Base-by-base conservation (phyloP, 2,113 vertebrate genomes). In the Microcebus ravelobensis region DNA sequence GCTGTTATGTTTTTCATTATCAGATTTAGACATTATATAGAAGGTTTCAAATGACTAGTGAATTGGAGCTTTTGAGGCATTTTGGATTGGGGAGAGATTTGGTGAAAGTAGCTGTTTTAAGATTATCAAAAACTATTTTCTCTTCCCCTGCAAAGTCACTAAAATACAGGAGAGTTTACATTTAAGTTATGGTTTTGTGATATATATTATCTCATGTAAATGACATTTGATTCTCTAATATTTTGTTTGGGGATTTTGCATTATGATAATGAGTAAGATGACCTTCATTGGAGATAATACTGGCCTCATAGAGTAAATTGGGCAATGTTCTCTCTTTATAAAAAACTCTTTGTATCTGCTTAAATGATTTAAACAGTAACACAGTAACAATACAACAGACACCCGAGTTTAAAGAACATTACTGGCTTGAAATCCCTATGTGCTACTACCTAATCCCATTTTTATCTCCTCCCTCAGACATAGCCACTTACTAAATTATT, bases 221-320 rank as follows among this genome's bases (percentile, higher is more conserved):
- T 15, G 84, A 3, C 0, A 34, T 90, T 93, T 86, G 42, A 91
- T 90, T 84, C 95, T 81, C 61, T 90, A 36, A 57, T 91, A 82
- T 65, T 85, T 63, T 48, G 36, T 65, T 83, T 82, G 84, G 18
- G 12, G 45, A 61, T 94, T 95, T 68, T 97, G n/a, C n/a, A 76
- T 92, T 96, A 61, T 25, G n/a, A 52, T 86, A 57, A 55, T 76
- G 18, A 93, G 13, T 73, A 31, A 76, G 73, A 59, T 86, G 11
- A 34, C 34, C 29, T 93, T 96, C 77, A 77, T 39, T 13, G 39
- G 25, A 20, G 29, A 59, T 83, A 80, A 25, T 67, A 55, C 42
- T 82, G 23, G 17, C 23, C 65, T 87, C 18, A 13, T 42, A 80
- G 2, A 87, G 14, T 74, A 81, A 67, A 63, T 77, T 87, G 39